Base-by-base conservation (phyloP, 2,113 vertebrate genomes). In the Melanerpes aurifrons region DNA sequence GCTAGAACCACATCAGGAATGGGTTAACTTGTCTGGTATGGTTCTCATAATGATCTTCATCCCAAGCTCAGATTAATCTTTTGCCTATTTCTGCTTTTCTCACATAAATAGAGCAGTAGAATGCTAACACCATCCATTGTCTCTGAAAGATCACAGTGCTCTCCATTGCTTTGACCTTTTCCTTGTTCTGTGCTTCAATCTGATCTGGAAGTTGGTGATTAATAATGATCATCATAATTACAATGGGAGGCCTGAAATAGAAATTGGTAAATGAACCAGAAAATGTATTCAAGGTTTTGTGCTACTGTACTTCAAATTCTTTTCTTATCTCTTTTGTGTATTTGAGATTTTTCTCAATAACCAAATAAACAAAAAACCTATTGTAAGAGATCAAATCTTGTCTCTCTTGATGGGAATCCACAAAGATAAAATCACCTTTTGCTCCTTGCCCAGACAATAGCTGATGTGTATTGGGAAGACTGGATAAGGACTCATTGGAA, bases 171-270 rank as follows among this genome's bases (percentile, higher is more conserved):
- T 92, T 97, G 97, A 97, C 96, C 92, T 97, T 98, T 97, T 95
- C 10, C 8, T 75, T 89, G 91, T 94, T 96, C 75, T 91, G 75
- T 93, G 67, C 96, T 98, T 97, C 93, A 91, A 84, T 96, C 96
- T 94, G 94, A 95, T 96, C 75, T 97, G 96, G 93, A 97, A 97
- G 92, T 90, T 97, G 94, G 94, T 97, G 94, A 97, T 97, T 97
- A 97, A 96, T 97, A 92, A 93, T 97, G 95, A 97, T 96, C 97
- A 96, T 89, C 95, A 97, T 96, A 97, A 97, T 96, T 95, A 96
- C 79, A 97, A 91, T 86, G 84, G 96, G 88, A 95, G 67, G 63
- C 71, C 95, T 75, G 84, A 97, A 96, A 97, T 94, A 96, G 92
- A 97, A 96, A 95, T 96, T 95, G 85, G 89, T 89, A 96, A 94